Evolutionary conservation across 1,140 invertebrate genomes (phyloP).

Genomic region (Pseudomyrmex flavicornis): DNA sequence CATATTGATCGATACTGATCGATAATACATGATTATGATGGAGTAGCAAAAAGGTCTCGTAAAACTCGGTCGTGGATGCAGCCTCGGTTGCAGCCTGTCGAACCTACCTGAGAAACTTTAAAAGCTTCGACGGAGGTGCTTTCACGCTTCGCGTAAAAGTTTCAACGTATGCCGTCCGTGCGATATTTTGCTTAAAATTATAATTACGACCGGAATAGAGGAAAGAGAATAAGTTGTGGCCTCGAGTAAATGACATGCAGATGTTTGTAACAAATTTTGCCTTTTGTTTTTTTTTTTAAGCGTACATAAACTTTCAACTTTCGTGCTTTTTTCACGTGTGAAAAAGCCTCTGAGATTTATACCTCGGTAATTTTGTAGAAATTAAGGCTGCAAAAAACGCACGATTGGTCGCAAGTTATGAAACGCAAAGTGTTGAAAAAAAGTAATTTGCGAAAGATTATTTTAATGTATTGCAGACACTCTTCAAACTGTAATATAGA

Average conservation of each 20-base stretch:
- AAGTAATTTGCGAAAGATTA: slow-evolving; percentile 14
- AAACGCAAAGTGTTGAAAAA: not conserved
- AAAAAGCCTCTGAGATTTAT: slow-evolving; percentile 11
- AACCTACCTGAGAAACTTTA: slow-evolving; percentile 46
- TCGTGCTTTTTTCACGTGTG: not conserved
- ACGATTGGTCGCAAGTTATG: slow-evolving; percentile 2
- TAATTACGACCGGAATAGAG: slow-evolving; percentile 9
- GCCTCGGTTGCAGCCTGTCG: slow-evolving; percentile 16
- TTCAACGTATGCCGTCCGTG: slow-evolving; percentile 20
- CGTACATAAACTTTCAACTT: not conserved
- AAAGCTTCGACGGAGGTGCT: slow-evolving; percentile 33
- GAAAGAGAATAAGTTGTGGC: slow-evolving; percentile 12
- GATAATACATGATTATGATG: slow-evolving; percentile 59
- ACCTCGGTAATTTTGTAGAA: slow-evolving; percentile 15
- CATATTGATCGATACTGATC: slow-evolving; percentile 48
- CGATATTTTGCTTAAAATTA: slow-evolving; percentile 44
- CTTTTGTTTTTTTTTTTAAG: not conserved
- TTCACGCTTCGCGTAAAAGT: slow-evolving; percentile 31
- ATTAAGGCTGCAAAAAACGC: not conserved
- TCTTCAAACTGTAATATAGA: not conserved
- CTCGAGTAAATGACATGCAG: slow-evolving; percentile 19
- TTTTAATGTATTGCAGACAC: slow-evolving; percentile 11
- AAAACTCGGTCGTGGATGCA: slow-evolving; percentile 42
- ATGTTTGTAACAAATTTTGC: slow-evolving; percentile 12
- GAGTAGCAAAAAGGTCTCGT: slow-evolving; percentile 34